phyloP scores from a whole-genome alignment of 2,797 vertebrate species.

The Fistularia commersonii region DNA sequence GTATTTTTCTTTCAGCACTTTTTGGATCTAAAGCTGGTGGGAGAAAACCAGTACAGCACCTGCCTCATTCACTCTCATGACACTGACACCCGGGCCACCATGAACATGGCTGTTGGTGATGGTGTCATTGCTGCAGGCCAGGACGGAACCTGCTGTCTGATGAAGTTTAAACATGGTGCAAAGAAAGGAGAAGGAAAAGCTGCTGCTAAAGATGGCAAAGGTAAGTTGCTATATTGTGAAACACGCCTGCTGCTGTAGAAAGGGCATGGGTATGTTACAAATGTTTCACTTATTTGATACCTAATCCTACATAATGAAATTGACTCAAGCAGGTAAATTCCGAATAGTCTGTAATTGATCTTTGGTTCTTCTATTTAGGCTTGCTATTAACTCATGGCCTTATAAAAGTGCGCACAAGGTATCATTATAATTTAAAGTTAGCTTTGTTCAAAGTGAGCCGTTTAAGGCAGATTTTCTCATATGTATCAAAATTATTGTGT shows the following conservation, averaged over 20 bases:
- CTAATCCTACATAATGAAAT: too few relatives aligned
- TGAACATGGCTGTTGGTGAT: conserved; percentile 86
- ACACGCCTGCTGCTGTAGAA: not conserved
- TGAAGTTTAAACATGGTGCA: conserved; percentile 71
- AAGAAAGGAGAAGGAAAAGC: conserved; percentile 29
- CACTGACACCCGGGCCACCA: conserved; percentile 86
- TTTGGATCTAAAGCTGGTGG: conserved; percentile 81
- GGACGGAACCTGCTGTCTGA: conserved; percentile 84
- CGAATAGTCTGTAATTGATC: too few relatives aligned
- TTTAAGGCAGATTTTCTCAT: too few relatives aligned
- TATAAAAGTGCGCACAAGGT: too few relatives aligned
- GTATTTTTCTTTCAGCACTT: conserved; percentile 80
- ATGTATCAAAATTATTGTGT: not conserved
- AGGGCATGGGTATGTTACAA: not conserved
- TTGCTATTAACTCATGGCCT: too few relatives aligned
- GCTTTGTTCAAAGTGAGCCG: too few relatives aligned
- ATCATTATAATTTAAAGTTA: too few relatives aligned
- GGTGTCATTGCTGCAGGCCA: conserved; percentile 89
- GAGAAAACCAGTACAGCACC: conserved; percentile 76
- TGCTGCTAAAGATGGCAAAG: conserved; percentile 71
- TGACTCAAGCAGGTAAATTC: too few relatives aligned
- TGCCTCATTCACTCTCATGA: conserved; percentile 87
- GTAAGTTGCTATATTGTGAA: not conserved
- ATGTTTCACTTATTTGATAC: not conserved
- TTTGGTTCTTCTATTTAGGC: too few relatives aligned